Conservation (phyloP, 2,888 invertebrate genomes). For the Anoplius nigerrimus region DNA sequence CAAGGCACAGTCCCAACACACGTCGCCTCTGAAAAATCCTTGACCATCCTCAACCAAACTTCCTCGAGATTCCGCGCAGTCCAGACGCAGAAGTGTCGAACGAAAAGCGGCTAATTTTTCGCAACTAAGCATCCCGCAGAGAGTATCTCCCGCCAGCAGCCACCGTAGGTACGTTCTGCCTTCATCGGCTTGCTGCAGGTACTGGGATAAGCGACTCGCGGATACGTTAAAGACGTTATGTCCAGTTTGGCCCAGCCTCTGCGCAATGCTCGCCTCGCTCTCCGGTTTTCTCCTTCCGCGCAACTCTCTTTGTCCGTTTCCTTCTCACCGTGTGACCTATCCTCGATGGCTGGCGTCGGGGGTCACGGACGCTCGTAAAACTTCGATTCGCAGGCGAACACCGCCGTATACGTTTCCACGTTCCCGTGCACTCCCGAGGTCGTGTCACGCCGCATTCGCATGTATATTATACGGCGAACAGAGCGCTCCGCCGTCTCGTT, state of each 20-base stretch:
- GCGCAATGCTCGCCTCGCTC: background rate
- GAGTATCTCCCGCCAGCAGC: background rate
- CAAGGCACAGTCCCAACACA: too few species aligned
- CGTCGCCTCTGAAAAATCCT: too few species aligned
- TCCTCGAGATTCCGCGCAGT: too few species aligned
- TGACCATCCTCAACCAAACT: too few species aligned
- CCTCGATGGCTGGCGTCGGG: constrained; percentile 41
- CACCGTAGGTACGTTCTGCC: background rate
- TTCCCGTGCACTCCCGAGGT: constrained; percentile 34
- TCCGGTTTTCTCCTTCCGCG: background rate
- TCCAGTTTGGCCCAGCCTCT: background rate
- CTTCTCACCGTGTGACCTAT: constrained; percentile 36
- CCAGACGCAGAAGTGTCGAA: too few species aligned
- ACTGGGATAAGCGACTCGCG: too few species aligned
- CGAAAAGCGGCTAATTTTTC: constrained; percentile 46
- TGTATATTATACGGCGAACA: too few species aligned
- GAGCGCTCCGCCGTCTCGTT: too few species aligned
- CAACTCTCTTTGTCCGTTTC: background rate
- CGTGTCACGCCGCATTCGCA: too few species aligned
- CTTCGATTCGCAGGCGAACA: constrained; percentile 27
- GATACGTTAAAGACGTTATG: too few species aligned
- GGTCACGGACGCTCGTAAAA: constrained; percentile 53
- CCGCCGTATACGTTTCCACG: constrained; percentile 23
- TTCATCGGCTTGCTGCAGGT: too few species aligned
- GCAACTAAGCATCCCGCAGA: constrained; percentile 39